These are phyloP conservation scores for Nyleta sp. DNA, from an alignment of 2,888 invertebrate species.

Conservation along the genomic window DNA sequence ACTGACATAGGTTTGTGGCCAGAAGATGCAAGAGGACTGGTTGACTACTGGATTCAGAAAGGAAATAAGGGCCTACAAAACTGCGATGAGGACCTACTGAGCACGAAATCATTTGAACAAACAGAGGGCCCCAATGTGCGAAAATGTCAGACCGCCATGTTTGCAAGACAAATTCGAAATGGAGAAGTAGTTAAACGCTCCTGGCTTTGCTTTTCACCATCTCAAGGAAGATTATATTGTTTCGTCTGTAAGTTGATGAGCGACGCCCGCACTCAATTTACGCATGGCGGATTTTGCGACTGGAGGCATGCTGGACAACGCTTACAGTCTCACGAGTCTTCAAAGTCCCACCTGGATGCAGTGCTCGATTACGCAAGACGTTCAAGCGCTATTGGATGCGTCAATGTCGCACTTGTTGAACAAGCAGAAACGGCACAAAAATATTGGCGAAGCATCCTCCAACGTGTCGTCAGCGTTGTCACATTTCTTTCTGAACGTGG, in stretches of 20 bases:
- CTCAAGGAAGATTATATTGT: slow-evolving; percentile 15
- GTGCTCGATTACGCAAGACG: slow-evolving; percentile 27
- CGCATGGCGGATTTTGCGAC: slow-evolving; percentile 33
- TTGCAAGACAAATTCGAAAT: slow-evolving; percentile 16
- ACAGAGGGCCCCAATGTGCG: neutral
- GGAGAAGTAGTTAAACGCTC: slow-evolving; percentile 18
- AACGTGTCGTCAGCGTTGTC: slow-evolving; percentile 21
- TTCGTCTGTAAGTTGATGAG: slow-evolving; percentile 24
- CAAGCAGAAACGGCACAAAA: slow-evolving; percentile 22
- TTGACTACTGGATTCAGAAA: slow-evolving; percentile 17
- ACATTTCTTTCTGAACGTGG: slow-evolving; percentile 26
- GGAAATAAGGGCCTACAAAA: slow-evolving; percentile 6
- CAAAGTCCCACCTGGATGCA: slow-evolving; percentile 20
- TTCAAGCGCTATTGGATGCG: slow-evolving; percentile 10
- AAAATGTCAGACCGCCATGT: slow-evolving; percentile 27
- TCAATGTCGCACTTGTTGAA: slow-evolving; percentile 5
- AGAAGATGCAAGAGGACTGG: slow-evolving; percentile 14
- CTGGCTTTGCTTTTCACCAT: slow-evolving; percentile 30
- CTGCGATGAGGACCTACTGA: slow-evolving; percentile 6
- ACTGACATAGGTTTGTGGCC: slow-evolving; percentile 15
- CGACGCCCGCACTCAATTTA: slow-evolving; percentile 17
- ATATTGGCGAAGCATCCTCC: slow-evolving; percentile 29
- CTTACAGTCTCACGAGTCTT: slow-evolving; percentile 23
- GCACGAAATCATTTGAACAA: slow-evolving; percentile 18
- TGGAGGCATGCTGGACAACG: slow-evolving; percentile 33